Percentiles rank a stretch among this genome's conserved stretches.
Evolutionary conservation across 53 echinoderm and acorn worm genomes (phyloP).

Genomic region (Crossaster papposus): DNA sequence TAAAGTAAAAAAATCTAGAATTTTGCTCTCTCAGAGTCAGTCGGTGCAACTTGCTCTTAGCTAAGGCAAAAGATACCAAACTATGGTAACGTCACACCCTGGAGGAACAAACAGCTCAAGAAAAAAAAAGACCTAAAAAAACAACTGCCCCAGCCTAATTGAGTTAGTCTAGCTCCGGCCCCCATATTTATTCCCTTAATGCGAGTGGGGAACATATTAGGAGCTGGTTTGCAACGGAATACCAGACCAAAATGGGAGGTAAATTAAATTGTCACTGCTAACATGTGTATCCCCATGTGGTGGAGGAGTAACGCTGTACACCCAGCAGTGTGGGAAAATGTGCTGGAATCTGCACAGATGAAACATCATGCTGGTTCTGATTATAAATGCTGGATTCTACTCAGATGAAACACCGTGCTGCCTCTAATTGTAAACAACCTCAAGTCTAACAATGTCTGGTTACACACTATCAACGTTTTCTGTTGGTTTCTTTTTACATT

Average conservation of each 20-base stretch:
- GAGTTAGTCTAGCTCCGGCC: conserved; percentile 38
- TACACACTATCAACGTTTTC: too few relatives aligned
- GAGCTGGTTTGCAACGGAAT: conserved; percentile 57
- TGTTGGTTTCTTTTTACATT: too few relatives aligned
- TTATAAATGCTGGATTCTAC: conserved; percentile 32
- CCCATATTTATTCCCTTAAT: background rate
- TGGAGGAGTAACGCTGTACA: background rate
- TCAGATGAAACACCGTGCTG: conserved; percentile 4
- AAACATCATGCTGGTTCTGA: conserved; percentile 18
- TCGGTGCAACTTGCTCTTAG: background rate
- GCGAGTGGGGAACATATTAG: conserved; percentile 27
- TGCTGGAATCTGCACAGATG: conserved; percentile 22
- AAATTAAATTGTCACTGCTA: conserved; percentile 55
- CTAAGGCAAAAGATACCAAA: conserved; percentile 30
- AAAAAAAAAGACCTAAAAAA: background rate
- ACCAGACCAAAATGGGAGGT: conserved; percentile 46
- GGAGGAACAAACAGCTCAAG: conserved; percentile 4
- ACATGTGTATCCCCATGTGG: conserved; percentile 66
- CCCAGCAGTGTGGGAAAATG: conserved; percentile 58
- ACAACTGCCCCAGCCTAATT: conserved; percentile 49
- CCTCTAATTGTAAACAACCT: background rate
- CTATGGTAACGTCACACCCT: conserved; percentile 41
- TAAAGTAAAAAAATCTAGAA: background rate
- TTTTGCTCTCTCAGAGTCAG: background rate
- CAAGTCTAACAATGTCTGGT: background rate